phyloP scores from a whole-genome alignment of 2,888 invertebrate species.

The Clitarchus hookeri region DNA sequence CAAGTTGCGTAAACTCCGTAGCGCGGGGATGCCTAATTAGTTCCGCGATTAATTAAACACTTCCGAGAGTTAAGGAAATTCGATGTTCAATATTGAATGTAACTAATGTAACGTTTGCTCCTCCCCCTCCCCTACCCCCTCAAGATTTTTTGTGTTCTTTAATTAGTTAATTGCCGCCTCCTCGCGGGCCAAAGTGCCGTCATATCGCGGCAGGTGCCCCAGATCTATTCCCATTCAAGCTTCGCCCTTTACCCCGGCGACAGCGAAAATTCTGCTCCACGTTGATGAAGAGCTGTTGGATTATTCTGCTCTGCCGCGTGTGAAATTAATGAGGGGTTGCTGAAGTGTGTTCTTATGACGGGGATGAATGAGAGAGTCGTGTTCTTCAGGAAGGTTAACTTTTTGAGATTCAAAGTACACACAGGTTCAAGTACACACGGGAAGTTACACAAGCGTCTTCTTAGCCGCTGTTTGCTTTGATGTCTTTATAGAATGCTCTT shows the following conservation, averaged over 20 bases:
- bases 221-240: too few relatives aligned
- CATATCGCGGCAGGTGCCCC: too few relatives aligned
- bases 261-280: neutral
- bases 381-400: too few relatives aligned
- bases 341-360: neutral
- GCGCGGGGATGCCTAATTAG: neutral
- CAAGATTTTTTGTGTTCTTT: neutral
- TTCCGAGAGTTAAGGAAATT: neutral
- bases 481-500: too few relatives aligned
- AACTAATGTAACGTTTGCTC: neutral
- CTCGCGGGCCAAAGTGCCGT: too few relatives aligned
- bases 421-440: too few relatives aligned
- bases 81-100: neutral
- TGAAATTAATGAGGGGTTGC: neutral
- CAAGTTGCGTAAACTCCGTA: neutral
- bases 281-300: neutral
- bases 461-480: too few relatives aligned
- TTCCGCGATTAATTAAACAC: neutral
- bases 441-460: too few relatives aligned
- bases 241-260: neutral
- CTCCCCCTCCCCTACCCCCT: neutral
- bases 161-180: neutral
- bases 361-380: neutral
- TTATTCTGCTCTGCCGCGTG: conserved; percentile 14
- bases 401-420: too few relatives aligned